Conservation (phyloP, 2,888 invertebrate species). For the Watsonalla binaria region DNA sequence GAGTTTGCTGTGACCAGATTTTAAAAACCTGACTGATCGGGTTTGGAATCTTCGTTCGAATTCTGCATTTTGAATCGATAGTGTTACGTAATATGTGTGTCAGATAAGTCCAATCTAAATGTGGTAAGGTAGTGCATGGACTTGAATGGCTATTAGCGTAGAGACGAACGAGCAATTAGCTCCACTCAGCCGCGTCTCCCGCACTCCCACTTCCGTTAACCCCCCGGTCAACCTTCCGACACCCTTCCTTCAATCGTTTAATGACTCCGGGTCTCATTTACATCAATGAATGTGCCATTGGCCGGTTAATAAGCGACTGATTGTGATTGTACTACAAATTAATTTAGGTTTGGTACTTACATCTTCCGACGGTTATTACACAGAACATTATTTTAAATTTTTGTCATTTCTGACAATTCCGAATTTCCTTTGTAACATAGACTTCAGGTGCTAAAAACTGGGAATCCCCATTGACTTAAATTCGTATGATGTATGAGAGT, state of each 20-base stretch:
- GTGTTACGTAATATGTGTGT: conserved; percentile 23
- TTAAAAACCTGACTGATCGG: conserved; percentile 3
- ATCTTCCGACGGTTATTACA: too few species aligned
- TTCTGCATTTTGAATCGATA: too few species aligned
- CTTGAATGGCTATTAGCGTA: conserved; percentile 26
- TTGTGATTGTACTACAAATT: too few species aligned
- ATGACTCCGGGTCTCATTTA: too few species aligned
- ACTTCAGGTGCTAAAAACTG: too few species aligned
- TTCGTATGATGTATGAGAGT: conserved; percentile 25
- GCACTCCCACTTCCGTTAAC: conserved; percentile 46
- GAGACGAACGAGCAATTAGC: conserved; percentile 44
- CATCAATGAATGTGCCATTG: too few species aligned
- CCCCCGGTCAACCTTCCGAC: conserved; percentile 32
- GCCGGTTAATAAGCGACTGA: too few species aligned
- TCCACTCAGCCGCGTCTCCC: conserved; percentile 30
- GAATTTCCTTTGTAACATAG: too few species aligned
- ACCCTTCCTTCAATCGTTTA: conserved; percentile 21
- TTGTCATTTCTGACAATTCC: too few species aligned
- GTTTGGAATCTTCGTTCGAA: too few species aligned
- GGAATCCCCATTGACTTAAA: conserved; percentile 4
- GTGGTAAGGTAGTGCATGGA: conserved; percentile 9
- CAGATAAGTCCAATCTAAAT: conserved; percentile 26
- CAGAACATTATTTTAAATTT: too few species aligned
- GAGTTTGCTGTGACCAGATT: conserved; percentile 17
- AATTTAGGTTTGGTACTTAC: too few species aligned